A percentile compares a stretch with the other conserved stretches of the same genome.
These are phyloP conservation scores for Pontoporia blainvillei DNA, from an alignment of 2,113 vertebrate genomes.

Conservation along the genomic window DNA sequence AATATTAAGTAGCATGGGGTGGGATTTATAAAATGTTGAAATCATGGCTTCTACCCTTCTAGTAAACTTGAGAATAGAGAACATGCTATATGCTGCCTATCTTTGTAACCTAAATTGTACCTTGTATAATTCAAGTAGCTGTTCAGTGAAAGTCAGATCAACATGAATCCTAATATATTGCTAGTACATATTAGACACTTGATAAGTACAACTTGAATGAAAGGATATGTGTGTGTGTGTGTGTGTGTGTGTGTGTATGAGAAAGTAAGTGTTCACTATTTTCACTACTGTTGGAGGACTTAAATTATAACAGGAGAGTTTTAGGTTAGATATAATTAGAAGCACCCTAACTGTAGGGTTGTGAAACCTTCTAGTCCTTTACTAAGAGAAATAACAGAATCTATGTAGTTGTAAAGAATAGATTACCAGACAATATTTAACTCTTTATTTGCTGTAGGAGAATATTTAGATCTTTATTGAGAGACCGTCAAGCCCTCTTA, in stretches of 20 bases:
- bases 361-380: neutral
- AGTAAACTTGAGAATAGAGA: neutral
- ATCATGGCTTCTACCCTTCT: neutral
- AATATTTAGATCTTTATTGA: constrained; percentile 24
- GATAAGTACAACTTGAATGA: neutral
- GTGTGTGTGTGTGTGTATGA: neutral
- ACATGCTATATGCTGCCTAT: neutral
- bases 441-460: neutral
- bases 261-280: neutral
- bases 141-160: neutral
- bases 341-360: neutral
- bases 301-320: neutral
- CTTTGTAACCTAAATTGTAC: neutral
- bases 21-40: constrained; percentile 28
- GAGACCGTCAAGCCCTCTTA: neutral
- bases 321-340: constrained; percentile 4
- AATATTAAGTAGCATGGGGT: neutral
- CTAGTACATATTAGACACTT: neutral
- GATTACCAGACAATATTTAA: neutral
- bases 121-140: neutral
- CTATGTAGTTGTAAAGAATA: neutral
- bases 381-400: neutral
- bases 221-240: neutral
- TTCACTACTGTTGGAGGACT: neutral
- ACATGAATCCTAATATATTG: neutral